These are phyloP conservation scores for Romanogobio albipinnatus DNA, from an alignment of 2,113 vertebrate species.

Conservation along the genomic window DNA sequence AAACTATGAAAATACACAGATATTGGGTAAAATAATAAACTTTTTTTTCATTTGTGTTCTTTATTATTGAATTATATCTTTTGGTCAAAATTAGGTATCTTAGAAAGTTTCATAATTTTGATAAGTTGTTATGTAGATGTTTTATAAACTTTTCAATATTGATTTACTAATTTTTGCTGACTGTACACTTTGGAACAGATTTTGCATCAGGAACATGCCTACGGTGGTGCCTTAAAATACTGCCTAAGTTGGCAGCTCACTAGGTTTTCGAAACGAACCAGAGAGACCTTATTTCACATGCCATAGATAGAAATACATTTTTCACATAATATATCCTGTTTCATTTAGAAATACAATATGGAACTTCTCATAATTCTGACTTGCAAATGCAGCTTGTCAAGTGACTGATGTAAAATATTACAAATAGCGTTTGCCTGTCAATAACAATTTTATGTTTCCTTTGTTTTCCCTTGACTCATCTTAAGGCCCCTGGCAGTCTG, in stretches of 20 bases:
- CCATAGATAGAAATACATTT: not conserved
- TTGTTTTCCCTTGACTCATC: not conserved
- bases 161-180: not conserved
- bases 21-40: not conserved
- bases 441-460: not conserved
- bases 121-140: not conserved
- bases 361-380: not conserved
- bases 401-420: not conserved
- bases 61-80: not conserved
- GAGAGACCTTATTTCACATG: not conserved
- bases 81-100: not conserved
- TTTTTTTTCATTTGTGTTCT: not conserved
- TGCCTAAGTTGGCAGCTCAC: not conserved
- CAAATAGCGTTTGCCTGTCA: not conserved
- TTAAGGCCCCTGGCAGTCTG: conserved; percentile 4
- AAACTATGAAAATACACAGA: not conserved
- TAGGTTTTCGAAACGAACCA: not conserved
- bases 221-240: not conserved
- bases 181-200: not conserved
- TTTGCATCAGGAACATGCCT: not conserved
- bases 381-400: not conserved
- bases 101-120: not conserved
- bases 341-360: not conserved
- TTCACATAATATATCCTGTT: not conserved
- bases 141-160: not conserved